Conservation (phyloP, 2,888 invertebrate genomes). For the Lasioglossum marginatum region DNA sequence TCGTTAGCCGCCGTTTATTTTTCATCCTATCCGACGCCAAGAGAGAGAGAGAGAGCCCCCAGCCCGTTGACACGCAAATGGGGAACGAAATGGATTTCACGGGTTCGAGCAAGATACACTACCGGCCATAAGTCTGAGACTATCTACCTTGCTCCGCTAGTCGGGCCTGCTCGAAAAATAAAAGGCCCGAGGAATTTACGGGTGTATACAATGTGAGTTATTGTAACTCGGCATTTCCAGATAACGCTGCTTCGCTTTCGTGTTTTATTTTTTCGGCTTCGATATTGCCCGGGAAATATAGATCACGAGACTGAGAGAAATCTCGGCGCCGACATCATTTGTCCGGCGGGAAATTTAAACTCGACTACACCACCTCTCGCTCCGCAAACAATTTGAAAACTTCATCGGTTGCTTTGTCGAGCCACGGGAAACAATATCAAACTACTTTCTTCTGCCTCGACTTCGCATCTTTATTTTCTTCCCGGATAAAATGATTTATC, state of each 20-base stretch:
- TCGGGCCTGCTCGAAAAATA: constrained; percentile 9
- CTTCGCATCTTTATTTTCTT: neutral
- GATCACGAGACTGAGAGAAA: neutral
- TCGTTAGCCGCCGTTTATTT: constrained; percentile 34
- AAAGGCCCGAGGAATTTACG: constrained; percentile 12
- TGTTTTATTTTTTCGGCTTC: neutral
- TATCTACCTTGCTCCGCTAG: constrained; percentile 1
- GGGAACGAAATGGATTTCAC: constrained; percentile 34
- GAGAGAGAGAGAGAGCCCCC: neutral
- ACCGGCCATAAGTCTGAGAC: constrained; percentile 21
- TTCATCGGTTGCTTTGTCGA: neutral
- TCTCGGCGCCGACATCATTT: neutral
- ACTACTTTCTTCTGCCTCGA: neutral
- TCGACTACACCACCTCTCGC: neutral
- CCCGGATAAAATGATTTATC: neutral
- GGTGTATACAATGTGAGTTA: constrained; percentile 13
- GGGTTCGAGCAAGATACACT: constrained; percentile 24
- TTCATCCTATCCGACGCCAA: constrained; percentile 13
- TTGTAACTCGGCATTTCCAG: neutral
- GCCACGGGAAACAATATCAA: neutral
- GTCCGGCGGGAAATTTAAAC: constrained; percentile 1
- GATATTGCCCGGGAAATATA: constrained; percentile 4
- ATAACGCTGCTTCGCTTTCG: neutral
- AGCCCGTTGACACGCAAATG: constrained; percentile 13
- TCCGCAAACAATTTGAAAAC: neutral